These are phyloP conservation scores for Drosophila funebris DNA, from an alignment of 1,140 invertebrate species.

Conservation along the genomic window DNA sequence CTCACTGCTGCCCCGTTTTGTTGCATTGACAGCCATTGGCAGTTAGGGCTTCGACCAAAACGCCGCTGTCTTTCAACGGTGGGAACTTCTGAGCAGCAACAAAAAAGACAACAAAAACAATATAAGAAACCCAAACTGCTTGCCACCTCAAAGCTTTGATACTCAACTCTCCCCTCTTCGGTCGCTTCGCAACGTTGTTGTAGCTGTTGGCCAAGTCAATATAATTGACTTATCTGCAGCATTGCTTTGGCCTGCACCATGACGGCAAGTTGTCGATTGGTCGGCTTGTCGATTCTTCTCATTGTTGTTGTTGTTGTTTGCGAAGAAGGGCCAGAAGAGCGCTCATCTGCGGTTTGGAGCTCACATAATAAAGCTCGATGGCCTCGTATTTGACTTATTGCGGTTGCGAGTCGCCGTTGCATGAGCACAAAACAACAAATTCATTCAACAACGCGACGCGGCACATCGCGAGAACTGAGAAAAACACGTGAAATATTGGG, in stretches of 20 bases:
- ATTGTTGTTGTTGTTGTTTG: constrained; percentile 6
- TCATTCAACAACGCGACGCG: constrained; percentile 58
- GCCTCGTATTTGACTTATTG: constrained; percentile 80
- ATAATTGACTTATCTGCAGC: constrained; percentile 79
- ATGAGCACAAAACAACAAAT: constrained; percentile 31
- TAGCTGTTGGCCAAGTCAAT: constrained; percentile 75
- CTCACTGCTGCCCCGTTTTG: constrained; percentile 49
- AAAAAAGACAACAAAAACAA: constrained; percentile 15
- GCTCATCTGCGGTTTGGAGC: constrained; percentile 55
- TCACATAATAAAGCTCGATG: constrained; percentile 75
- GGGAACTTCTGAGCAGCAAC: constrained; percentile 49
- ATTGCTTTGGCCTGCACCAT: constrained; percentile 55
- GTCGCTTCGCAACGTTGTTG: not conserved
- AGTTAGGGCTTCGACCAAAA: constrained; percentile 57
- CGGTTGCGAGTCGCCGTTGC: constrained; percentile 51
- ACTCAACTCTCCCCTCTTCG: constrained; percentile 16
- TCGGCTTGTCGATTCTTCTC: constrained; percentile 3
- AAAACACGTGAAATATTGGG: constrained; percentile 78
- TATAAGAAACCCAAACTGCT: constrained; percentile 29
- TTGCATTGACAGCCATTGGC: constrained; percentile 65
- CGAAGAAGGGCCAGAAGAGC: constrained; percentile 27
- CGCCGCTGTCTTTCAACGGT: constrained; percentile 61
- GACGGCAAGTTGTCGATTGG: constrained; percentile 22
- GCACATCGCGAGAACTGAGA: constrained; percentile 45
- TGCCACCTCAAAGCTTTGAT: constrained; percentile 67